Evolutionary conservation across 2,888 invertebrate species (phyloP), one percentile per base, ranked within the genome.

Genomic region (Eristalis intricaria): DNA sequence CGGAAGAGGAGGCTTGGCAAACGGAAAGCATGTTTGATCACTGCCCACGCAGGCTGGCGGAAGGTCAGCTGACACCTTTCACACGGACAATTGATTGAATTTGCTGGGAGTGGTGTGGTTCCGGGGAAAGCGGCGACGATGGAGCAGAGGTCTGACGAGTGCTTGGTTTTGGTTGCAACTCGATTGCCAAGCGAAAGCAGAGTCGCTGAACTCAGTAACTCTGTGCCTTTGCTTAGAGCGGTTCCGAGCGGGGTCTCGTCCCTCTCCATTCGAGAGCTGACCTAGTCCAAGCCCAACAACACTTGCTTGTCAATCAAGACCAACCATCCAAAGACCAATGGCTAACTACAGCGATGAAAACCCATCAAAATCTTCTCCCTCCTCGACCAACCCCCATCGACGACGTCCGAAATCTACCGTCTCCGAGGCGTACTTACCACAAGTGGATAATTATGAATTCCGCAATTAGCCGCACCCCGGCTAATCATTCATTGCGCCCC

Each of bases 381-480:
- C 43, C 15, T 15, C 13, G 1, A n/a, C 15, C 43, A 43, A n/a
- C 15, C 43, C 3, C 4, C 43, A 50, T n/a, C 5, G n/a, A 50
- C 43, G 4, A n/a, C n/a, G 19, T n/a, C 2, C 15, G 29, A n/a
- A 50, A 7, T 3, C n/a, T 50, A 19, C 4, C 50, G 5, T 19
- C 43, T 1, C 50, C 40, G 50, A 29, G 13, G 60, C 58, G 50
- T 50, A 61, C 71, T 60, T 50, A 66, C n/a, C 23, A 60, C 66
- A 60, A 79, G 73, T 73, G 66, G 60, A 35, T 66, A 73, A 71
- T 66, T 66, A 73, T 35, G 60, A 79, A 79, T 66, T 65, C 68
- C 58, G 22, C 74, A 85, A 85, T 81, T 81, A 81, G 81, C 77
- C 64, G 56, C 76, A 82, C 73, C 77, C 69, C 58, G 68, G 76